Evolutionary conservation across 2,888 invertebrate genomes (phyloP), one percentile per base, ranked within the genome.

Genomic region (Capitulum mitella): DNA sequence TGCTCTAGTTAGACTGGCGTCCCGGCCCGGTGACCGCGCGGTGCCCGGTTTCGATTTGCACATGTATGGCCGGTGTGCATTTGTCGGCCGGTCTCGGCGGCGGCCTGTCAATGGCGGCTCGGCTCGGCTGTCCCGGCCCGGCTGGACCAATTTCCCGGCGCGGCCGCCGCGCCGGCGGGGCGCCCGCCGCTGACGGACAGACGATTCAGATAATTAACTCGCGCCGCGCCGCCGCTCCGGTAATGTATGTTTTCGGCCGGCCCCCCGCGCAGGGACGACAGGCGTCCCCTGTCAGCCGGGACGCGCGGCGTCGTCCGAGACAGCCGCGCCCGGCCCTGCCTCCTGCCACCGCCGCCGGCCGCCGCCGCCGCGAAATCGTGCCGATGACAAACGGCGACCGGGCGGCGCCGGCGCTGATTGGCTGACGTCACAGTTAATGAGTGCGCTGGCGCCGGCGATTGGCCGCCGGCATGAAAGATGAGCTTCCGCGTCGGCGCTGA

Each of bases 381-480:
- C 70, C 37, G 70, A 70, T 70, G 70, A 70, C 70, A 70, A 70
- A 70, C 70, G 70, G 19, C 37, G 37, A 12, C 37, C 26, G 70
- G 70, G 10, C 40, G 40, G 40, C 3, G 37, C 37, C 37, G 22
- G 37, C 70, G 19, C 70, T 70, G 70, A 70, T 70, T 70, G 70
- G 70, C 70, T 70, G 70, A 70, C 70, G 70, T 70, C 70, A 70
- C 70, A 12, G 37, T 70, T 70, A 70, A 70, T 70, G 70, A 70
- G 70, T 37, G 70, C 37, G 70, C 70, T 29, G 37, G 70, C 26
- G 70, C 37, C 70, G 70, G 37, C 19, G 40, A 70, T 70, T 70
- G 70, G 70, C 70, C 70, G 70, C 22, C 70, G 70, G 37, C 40
- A 70, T 70, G 70, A 70, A 37, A 16, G 70, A 70, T 40, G 70